These are phyloP conservation scores for Drosophila nannoptera DNA, from an alignment of 1,140 invertebrate species.

Conservation along the genomic window DNA sequence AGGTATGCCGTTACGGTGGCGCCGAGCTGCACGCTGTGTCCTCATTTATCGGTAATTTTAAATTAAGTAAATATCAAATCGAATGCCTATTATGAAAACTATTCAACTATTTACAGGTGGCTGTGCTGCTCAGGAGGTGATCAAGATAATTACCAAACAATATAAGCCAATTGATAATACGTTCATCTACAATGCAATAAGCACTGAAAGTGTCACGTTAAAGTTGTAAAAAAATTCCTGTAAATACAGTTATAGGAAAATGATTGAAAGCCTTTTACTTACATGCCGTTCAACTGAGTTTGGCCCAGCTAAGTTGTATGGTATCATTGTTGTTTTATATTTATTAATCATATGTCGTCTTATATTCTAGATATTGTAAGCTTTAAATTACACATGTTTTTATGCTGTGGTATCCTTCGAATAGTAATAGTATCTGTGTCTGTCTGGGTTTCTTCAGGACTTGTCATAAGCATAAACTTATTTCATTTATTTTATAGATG, in stretches of 20 bases:
- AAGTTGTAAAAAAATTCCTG: constrained; percentile 61
- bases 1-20: constrained; percentile 96
- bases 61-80: not conserved
- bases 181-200: constrained; percentile 96
- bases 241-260: constrained; percentile 18
- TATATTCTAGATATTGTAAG: constrained; percentile 43
- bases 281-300: too few relatives aligned
- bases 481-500: constrained; percentile 27
- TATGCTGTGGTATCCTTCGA: constrained; percentile 32
- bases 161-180: constrained; percentile 98
- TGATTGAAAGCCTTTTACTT: too few relatives aligned
- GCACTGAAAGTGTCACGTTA: constrained; percentile 88
- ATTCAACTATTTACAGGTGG: constrained; percentile 82
- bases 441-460: constrained; percentile 12
- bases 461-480: constrained; percentile 15
- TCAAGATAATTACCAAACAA: constrained; percentile 98
- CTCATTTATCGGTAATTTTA: constrained; percentile 87
- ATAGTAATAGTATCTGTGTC: constrained; percentile 22
- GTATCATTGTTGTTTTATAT: constrained; percentile 35
- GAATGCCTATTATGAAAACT: not conserved
- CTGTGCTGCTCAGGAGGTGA: constrained; percentile 95
- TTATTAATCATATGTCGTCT: constrained; percentile 42
- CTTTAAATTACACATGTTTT: constrained; percentile 39
- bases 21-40: constrained; percentile 97
- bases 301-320: not conserved